Evolutionary conservation across 2,797 vertebrate genomes (phyloP).

Genomic region (Dicrostonyx torquatus): DNA sequence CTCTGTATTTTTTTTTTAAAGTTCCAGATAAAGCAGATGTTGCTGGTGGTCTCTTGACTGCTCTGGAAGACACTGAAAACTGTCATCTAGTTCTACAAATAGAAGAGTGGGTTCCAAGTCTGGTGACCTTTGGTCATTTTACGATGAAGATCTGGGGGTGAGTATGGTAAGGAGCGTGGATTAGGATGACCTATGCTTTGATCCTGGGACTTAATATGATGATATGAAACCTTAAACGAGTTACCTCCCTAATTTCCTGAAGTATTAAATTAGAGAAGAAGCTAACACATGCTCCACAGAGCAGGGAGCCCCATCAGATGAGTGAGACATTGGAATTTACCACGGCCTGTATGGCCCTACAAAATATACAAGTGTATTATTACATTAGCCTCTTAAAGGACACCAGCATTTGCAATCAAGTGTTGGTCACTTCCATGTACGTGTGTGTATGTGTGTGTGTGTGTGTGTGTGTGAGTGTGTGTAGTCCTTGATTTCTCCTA

Average conservation of each 20-base stretch:
- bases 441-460: too few species aligned
- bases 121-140: not conserved
- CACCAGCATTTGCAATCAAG: not conserved
- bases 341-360: not conserved
- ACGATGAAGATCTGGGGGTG: not conserved
- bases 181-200: not conserved
- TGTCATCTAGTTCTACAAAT: not conserved
- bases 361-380: not conserved
- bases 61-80: fast-evolving
- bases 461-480: too few species aligned
- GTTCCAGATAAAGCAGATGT: not conserved
- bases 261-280: constrained; percentile 27
- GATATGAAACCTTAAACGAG: not conserved
- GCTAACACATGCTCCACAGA: not conserved
- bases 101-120: not conserved
- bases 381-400: constrained; percentile 10
- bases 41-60: not conserved
- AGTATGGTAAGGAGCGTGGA: not conserved
- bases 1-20: not conserved
- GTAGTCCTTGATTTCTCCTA: not conserved
- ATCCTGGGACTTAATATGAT: not conserved
- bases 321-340: not conserved
- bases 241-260: not conserved
- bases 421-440: not conserved
- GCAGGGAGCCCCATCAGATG: not conserved